phyloP scores from a whole-genome alignment of 2,113 vertebrate species.

The Hemibagrus wyckioides region DNA sequence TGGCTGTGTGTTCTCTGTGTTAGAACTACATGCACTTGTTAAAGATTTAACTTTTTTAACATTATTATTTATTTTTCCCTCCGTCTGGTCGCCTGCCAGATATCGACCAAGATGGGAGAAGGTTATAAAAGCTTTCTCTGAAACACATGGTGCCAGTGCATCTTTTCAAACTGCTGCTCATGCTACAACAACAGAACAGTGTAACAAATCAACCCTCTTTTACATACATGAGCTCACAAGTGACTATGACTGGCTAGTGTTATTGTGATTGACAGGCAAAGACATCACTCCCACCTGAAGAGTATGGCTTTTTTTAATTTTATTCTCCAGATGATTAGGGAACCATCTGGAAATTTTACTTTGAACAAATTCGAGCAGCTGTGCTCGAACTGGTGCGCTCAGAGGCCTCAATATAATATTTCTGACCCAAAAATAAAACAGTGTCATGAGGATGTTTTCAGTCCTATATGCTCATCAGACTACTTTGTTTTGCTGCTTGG shows the following conservation, averaged over 20 bases:
- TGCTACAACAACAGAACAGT: background rate
- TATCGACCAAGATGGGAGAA: background rate
- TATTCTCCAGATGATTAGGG: background rate
- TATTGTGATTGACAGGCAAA: background rate
- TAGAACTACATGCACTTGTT: too few relatives aligned
- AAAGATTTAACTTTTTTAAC: too few relatives aligned
- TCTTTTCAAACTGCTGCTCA: background rate
- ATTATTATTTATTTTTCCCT: too few relatives aligned
- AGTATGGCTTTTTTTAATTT: background rate
- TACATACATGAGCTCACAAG: background rate
- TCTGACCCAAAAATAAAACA: background rate
- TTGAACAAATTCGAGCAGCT: background rate
- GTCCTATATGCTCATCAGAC: background rate
- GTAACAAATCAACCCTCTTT: background rate
- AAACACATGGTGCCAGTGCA: background rate
- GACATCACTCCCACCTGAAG: background rate
- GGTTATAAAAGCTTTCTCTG: background rate
- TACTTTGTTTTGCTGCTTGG: background rate
- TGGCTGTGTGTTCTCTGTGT: too few relatives aligned
- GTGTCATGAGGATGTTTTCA: background rate
- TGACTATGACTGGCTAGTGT: background rate
- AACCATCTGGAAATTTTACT: background rate
- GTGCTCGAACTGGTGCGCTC: too few relatives aligned
- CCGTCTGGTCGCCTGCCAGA: too few relatives aligned
- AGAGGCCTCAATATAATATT: background rate